Evolutionary conservation across 2,113 vertebrate genomes (phyloP).

Genomic region (Chroicocephalus ridibundus): DNA sequence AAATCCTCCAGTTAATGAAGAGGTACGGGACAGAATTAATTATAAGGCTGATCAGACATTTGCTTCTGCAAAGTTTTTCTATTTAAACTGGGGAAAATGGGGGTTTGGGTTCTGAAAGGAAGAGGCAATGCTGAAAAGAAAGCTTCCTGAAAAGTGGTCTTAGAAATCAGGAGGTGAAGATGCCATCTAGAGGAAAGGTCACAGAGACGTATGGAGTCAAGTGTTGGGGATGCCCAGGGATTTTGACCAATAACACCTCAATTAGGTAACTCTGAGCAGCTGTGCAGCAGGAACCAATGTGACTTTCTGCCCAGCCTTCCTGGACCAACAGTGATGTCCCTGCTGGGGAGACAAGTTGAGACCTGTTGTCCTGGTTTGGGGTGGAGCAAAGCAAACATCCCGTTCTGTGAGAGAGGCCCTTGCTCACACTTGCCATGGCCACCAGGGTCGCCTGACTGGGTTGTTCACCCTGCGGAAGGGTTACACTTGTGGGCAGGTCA

Average conservation of each 20-base stretch:
- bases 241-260: not conserved
- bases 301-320: not conserved
- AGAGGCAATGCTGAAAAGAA: not conserved
- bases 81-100: not conserved
- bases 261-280: not conserved
- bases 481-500: no score
- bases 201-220: fast-evolving
- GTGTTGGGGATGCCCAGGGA: not conserved
- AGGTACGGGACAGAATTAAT: not conserved
- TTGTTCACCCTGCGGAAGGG: no score
- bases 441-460: no score
- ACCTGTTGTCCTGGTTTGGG: not conserved
- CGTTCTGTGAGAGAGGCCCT: no score
- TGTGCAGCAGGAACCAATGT: not conserved
- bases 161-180: not conserved
- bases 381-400: no score
- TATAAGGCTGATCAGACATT: not conserved
- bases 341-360: not conserved
- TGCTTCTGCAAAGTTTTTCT: not conserved
- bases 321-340: not conserved
- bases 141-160: not conserved
- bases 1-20: not conserved
- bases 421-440: no score
- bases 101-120: not conserved
- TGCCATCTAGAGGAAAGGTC: not conserved